phyloP scores from a whole-genome alignment of 2,888 invertebrate genomes.

The Plagodis dolabraria region DNA sequence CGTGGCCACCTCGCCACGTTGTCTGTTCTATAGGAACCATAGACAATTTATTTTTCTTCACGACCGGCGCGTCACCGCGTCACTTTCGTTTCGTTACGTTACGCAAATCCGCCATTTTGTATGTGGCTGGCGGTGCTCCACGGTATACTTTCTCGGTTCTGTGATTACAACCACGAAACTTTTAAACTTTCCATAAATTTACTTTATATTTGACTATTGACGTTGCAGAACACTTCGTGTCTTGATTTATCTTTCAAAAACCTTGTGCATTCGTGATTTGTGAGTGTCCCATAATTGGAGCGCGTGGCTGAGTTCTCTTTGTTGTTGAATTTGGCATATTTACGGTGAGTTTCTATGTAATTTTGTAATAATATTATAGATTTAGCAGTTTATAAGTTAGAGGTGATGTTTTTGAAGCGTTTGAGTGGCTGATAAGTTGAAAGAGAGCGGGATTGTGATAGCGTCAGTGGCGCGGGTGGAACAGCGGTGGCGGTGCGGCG shows the following conservation, averaged over 20 bases:
- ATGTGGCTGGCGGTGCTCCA: constrained; percentile 83
- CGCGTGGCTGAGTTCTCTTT: constrained; percentile 85
- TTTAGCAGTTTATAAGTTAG: constrained; percentile 32
- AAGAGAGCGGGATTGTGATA: constrained; percentile 52
- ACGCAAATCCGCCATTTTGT: constrained; percentile 85
- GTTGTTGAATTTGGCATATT: constrained; percentile 81
- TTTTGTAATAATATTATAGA: constrained; percentile 45
- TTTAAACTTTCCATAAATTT: constrained; percentile 69
- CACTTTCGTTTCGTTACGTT: constrained; percentile 82
- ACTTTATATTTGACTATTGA: constrained; percentile 66
- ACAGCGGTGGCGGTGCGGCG: constrained; percentile 48
- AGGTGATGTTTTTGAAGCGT: constrained; percentile 38
- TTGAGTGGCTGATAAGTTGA: constrained; percentile 15
- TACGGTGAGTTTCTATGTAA: constrained; percentile 72
- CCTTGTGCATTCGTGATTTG: constrained; percentile 80
- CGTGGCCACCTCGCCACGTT: constrained; percentile 27
- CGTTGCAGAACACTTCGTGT: constrained; percentile 67
- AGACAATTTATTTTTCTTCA: constrained; percentile 46
- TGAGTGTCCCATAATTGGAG: constrained; percentile 83
- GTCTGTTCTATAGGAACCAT: constrained; percentile 34
- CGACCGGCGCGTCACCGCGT: constrained; percentile 80
- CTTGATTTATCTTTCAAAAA: constrained; percentile 60
- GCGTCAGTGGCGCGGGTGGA: constrained; percentile 68
- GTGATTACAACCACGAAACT: constrained; percentile 76
- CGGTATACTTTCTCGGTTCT: constrained; percentile 75